Conservation (phyloP, 2,113 vertebrate species). For the Numenius arquata region DNA sequence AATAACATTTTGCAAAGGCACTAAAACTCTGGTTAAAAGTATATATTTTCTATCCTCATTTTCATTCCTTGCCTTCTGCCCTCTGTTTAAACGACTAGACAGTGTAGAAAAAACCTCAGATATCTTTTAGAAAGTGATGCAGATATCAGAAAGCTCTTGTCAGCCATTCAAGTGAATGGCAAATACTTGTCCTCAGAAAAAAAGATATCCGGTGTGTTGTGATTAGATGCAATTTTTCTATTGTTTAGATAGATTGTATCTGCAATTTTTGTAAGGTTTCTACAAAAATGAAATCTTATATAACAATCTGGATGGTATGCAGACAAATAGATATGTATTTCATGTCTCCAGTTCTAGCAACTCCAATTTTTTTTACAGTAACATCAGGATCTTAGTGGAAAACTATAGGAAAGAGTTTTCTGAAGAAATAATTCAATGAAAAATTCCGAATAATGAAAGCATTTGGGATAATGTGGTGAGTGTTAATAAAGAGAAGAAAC, state of each 20-base stretch:
- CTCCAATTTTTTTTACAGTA: background rate
- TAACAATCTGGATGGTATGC: background rate
- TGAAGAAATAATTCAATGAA: background rate
- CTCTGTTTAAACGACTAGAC: background rate
- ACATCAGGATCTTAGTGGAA: background rate
- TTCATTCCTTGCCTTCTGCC: background rate
- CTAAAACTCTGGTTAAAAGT: background rate
- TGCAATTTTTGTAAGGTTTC: background rate
- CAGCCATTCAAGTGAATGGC: background rate
- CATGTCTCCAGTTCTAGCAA: background rate
- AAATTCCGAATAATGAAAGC: background rate
- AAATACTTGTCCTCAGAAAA: background rate
- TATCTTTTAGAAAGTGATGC: background rate
- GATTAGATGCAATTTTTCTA: background rate
- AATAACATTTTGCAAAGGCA: background rate
- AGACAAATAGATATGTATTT: background rate
- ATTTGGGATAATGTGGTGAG: background rate
- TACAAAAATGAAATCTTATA: background rate
- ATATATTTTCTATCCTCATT: background rate
- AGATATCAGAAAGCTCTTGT: background rate
- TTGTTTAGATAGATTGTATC: too few relatives aligned
- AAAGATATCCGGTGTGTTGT: fast-evolving
- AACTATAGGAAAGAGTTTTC: background rate
- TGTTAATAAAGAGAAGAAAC: background rate
- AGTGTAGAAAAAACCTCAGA: background rate